Conservation (phyloP, 1,140 invertebrate genomes). For the Spodoptera frugiperda region DNA sequence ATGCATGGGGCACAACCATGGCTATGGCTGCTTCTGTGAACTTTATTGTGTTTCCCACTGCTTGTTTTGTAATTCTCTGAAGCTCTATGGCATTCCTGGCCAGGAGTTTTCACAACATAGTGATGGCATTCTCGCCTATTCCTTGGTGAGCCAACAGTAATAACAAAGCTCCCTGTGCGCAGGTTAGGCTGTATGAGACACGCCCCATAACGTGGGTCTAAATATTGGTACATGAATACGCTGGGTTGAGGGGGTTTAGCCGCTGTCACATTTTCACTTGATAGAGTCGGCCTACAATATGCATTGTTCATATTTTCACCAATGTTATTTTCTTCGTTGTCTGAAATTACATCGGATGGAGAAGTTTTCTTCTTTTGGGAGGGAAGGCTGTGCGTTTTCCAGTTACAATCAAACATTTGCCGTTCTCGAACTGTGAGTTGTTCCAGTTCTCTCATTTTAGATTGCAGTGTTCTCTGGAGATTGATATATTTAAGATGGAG, state of each 20-base stretch:
- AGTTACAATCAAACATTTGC: constrained; percentile 93
- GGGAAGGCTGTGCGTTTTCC: constrained; percentile 95
- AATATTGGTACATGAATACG: constrained; percentile 90
- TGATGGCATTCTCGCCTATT: constrained; percentile 89
- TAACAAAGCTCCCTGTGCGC: constrained; percentile 89
- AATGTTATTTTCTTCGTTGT: constrained; percentile 73
- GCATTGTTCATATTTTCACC: constrained; percentile 73
- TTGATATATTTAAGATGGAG: constrained; percentile 96
- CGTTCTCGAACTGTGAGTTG: constrained; percentile 93
- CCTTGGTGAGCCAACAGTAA: constrained; percentile 88
- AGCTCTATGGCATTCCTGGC: constrained; percentile 76
- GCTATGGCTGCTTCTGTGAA: constrained; percentile 83
- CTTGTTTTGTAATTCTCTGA: constrained; percentile 66
- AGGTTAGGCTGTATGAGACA: constrained; percentile 88
- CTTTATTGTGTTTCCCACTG: constrained; percentile 71
- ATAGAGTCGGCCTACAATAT: constrained; percentile 89
- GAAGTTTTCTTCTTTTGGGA: constrained; percentile 91
- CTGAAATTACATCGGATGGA: constrained; percentile 80
- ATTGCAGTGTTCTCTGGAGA: constrained; percentile 93
- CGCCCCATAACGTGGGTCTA: constrained; percentile 88
- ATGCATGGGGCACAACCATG: constrained; percentile 92
- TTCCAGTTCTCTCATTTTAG: constrained; percentile 95
- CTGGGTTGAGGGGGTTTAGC: constrained; percentile 85
- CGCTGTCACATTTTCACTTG: constrained; percentile 90
- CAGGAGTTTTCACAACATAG: constrained; percentile 88